Evolutionary conservation across 2,888 invertebrate genomes (phyloP).

Genomic region (Rhopalosiphum nymphaeae): DNA sequence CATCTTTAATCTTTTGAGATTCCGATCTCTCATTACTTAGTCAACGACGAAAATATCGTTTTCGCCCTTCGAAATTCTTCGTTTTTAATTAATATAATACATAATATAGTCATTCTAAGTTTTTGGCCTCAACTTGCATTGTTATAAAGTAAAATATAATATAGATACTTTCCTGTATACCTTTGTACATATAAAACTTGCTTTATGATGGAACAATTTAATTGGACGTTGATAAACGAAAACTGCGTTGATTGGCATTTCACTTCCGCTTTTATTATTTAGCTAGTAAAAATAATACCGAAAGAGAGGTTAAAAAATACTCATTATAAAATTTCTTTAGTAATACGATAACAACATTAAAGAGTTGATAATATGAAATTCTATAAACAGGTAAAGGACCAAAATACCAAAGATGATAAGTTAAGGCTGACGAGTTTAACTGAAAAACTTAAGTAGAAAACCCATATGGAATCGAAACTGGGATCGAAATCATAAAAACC

Average conservation of each 20-base stretch:
- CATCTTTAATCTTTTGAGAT: neutral
- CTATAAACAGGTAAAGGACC: slow-evolving; percentile 39
- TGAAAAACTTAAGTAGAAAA: slow-evolving; percentile 11
- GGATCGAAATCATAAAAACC: slow-evolving; percentile 50
- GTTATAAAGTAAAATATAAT: neutral
- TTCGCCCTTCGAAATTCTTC: neutral
- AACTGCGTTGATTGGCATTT: neutral
- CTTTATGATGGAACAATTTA: neutral
- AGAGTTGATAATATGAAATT: slow-evolving; percentile 24
- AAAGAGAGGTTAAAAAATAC: neutral
- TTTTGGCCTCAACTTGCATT: neutral
- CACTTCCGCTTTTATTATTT: neutral
- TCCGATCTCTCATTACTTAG: neutral
- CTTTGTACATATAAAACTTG: neutral
- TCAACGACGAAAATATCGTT: slow-evolving; percentile 9
- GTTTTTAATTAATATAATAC: slow-evolving; percentile 25
- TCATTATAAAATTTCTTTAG: neutral
- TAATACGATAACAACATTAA: slow-evolving; percentile 6
- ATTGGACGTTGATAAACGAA: neutral
- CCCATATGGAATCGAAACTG: slow-evolving; percentile 41
- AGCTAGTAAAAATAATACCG: neutral
- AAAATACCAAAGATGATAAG: neutral
- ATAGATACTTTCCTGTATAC: neutral
- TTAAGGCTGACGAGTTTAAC: neutral
- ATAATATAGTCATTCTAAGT: neutral